phyloP scores from a whole-genome alignment of 1,140 invertebrate species.

The Condylostylus longicornis region DNA sequence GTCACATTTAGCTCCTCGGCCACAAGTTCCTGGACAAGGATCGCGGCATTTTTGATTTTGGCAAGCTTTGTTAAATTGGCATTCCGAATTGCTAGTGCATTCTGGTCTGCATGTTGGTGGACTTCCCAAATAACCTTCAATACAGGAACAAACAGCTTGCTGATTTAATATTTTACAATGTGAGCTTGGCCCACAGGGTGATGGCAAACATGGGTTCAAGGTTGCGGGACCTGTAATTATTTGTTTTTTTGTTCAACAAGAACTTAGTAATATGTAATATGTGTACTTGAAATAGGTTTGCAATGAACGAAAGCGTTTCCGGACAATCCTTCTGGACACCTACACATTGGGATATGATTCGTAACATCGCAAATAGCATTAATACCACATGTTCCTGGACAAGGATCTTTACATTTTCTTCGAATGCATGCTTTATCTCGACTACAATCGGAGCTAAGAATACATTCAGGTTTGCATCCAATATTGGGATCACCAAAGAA shows the following conservation, averaged over 20 bases:
- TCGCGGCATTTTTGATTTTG: conserved; percentile 53
- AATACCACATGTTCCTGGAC: conserved; percentile 54
- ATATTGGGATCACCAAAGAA: conserved; percentile 50
- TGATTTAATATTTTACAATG: conserved; percentile 42
- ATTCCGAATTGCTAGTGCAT: conserved; percentile 49
- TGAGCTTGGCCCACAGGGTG: conserved; percentile 55
- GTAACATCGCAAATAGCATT: conserved; percentile 59
- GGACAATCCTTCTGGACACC: conserved; percentile 48
- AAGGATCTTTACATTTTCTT: conserved; percentile 59
- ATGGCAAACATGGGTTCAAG: conserved; percentile 49
- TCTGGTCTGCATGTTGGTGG: conserved; percentile 50
- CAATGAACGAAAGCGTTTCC: conserved; percentile 57
- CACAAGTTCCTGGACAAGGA: conserved; percentile 52
- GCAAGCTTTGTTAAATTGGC: conserved; percentile 45
- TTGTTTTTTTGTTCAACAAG: conserved; percentile 13
- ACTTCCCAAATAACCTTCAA: conserved; percentile 43
- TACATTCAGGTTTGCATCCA: conserved; percentile 65
- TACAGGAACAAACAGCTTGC: conserved; percentile 47
- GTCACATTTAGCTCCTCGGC: conserved; percentile 42
- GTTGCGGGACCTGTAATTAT: conserved; percentile 41
- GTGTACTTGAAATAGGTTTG: conserved; percentile 33
- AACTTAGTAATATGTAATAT: conserved; percentile 2
- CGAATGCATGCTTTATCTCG: conserved; percentile 53
- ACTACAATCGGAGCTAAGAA: conserved; percentile 66
- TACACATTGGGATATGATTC: conserved; percentile 62